Percentiles rank a stretch among this genome's conserved stretches.
Conservation (phyloP, 2,113 vertebrate genomes). For the Forbesichthys papilliferus region DNA sequence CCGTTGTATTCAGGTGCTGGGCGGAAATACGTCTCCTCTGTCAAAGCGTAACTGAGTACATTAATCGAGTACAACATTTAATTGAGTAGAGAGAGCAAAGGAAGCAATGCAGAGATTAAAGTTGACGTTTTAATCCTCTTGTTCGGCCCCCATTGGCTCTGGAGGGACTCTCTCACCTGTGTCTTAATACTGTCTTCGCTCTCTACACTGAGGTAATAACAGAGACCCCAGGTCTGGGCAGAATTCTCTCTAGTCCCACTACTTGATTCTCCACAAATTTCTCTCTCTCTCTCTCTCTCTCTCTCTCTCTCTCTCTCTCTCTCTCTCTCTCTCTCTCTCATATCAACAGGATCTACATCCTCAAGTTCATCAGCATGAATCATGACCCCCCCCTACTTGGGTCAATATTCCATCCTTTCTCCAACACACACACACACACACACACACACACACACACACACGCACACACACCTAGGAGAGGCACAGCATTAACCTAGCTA, state of each 20-base stretch:
- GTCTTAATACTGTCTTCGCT: neutral
- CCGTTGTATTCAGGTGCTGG: conserved; percentile 22
- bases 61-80: too few relatives aligned
- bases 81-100: conserved; percentile 5
- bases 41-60: too few relatives aligned
- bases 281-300: too few relatives aligned
- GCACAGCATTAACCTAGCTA: conserved; percentile 7
- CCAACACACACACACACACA: neutral
- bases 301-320: neutral
- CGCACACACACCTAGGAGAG: conserved; percentile 10
- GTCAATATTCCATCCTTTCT: conserved; percentile 43
- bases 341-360: too few relatives aligned
- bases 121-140: conserved; percentile 3
- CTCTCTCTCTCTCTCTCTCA: conserved; percentile 5
- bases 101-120: neutral
- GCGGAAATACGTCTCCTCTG: neutral
- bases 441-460: neutral
- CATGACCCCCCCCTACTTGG: conserved; percentile 47
- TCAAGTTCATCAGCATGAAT: conserved; percentile 42
- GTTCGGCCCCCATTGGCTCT: conserved; percentile 11
- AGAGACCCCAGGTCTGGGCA: conserved; percentile 25
- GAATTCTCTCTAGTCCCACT: too few relatives aligned
- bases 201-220: conserved; percentile 14
- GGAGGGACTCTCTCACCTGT: neutral
- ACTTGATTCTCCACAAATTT: neutral